A percentile compares a stretch with the other conserved stretches of the same genome.
Evolutionary conservation across 2,113 vertebrate genomes (phyloP).

Genomic region (Corydoras sp.): DNA sequence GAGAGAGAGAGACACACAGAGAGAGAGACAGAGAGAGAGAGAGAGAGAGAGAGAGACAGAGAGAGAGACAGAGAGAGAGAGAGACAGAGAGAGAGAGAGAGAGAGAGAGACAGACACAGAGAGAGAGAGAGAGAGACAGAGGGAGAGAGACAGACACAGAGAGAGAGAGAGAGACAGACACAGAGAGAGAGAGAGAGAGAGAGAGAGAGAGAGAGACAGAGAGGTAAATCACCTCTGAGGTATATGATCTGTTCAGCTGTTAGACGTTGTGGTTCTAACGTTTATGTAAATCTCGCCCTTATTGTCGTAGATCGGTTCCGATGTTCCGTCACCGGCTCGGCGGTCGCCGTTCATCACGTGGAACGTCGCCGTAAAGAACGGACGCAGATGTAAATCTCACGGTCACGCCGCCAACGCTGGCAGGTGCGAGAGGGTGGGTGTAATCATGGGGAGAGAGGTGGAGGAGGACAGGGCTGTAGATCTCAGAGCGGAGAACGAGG

Average conservation of each 20-base stretch:
- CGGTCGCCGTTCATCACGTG: no score
- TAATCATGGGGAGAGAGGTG: slow-evolving; percentile 10
- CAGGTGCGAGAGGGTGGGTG: not conserved
- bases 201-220: slow-evolving; percentile 33
- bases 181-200: slow-evolving; percentile 32
- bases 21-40: slow-evolving; percentile 23
- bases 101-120: slow-evolving; percentile 23
- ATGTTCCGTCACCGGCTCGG: no score
- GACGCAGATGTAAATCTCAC: not conserved
- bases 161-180: slow-evolving; percentile 39
- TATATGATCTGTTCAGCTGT: no score
- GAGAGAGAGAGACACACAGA: slow-evolving; percentile 35
- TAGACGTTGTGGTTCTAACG: no score
- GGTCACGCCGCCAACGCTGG: not conserved
- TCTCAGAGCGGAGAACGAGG: not conserved
- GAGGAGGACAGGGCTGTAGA: slow-evolving; percentile 9
- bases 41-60: slow-evolving; percentile 39
- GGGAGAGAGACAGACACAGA: slow-evolving; percentile 22
- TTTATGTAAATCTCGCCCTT: no score
- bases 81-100: slow-evolving; percentile 37
- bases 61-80: slow-evolving; percentile 23
- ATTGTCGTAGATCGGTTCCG: no score
- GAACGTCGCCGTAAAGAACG: no score
- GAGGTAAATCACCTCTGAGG: not conserved
- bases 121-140: slow-evolving; percentile 38